Evolutionary conservation across 2,113 vertebrate genomes (phyloP).

Genomic region (Cyanistes caeruleus): DNA sequence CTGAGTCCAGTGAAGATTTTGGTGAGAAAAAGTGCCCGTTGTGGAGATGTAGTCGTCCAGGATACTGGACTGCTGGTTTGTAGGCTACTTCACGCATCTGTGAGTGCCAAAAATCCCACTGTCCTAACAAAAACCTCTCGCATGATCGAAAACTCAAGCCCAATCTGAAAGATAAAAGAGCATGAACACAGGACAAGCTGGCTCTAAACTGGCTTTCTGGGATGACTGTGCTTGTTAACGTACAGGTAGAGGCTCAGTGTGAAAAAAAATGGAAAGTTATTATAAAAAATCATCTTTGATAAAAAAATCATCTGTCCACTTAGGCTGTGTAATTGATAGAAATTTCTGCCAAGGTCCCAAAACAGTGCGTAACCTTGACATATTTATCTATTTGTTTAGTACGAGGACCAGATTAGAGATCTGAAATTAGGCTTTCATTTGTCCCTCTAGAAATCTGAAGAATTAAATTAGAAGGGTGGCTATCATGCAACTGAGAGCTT

Average conservation of each 20-base stretch:
- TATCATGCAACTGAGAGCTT: neutral
- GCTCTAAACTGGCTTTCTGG: neutral
- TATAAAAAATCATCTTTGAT: neutral
- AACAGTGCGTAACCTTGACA: neutral
- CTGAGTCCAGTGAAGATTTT: neutral
- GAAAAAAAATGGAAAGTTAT: neutral
- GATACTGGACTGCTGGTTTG: neutral
- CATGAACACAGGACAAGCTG: neutral
- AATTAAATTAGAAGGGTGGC: conserved; percentile 53
- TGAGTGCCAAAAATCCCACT: neutral
- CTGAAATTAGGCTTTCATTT: conserved; percentile 57
- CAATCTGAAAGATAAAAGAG: neutral
- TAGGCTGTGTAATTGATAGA: neutral
- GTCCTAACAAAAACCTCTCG: neutral
- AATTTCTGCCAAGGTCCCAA: neutral
- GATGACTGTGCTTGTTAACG: neutral
- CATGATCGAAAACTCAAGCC: neutral
- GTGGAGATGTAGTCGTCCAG: neutral
- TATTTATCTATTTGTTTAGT: conserved; percentile 29
- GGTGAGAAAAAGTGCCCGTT: neutral
- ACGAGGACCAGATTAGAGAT: conserved; percentile 31
- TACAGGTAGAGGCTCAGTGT: neutral
- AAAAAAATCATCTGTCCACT: neutral
- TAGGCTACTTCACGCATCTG: neutral
- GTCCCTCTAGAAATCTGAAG: conserved; percentile 23